Evolutionary conservation across 2,113 vertebrate genomes (phyloP).

Genomic region (Psittacara wagleri): DNA sequence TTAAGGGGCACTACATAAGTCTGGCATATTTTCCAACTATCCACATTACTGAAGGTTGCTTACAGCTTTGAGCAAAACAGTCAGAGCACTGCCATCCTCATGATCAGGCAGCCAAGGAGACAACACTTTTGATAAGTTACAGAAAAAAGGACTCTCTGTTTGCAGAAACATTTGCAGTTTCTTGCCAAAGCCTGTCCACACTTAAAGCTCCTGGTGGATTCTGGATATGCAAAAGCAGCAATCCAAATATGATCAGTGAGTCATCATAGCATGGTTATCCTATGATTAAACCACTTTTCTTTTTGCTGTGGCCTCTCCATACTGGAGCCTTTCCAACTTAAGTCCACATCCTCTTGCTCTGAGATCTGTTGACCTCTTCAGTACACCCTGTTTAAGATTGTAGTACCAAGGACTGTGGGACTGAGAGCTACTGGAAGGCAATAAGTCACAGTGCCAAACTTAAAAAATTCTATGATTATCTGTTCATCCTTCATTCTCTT

Average conservation of each 20-base stretch:
- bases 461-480: background rate
- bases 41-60: constrained; percentile 69
- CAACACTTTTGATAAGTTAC: background rate
- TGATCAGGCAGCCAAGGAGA: constrained; percentile 48
- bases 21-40: constrained; percentile 61
- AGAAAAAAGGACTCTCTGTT: constrained; percentile 27
- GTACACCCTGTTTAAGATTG: accelerated
- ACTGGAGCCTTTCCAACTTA: background rate
- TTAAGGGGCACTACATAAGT: constrained; percentile 45
- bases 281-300: background rate
- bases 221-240: background rate
- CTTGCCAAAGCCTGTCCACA: background rate
- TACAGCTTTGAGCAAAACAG: constrained; percentile 64
- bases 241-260: background rate
- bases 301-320: background rate
- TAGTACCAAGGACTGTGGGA: background rate
- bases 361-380: background rate
- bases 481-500: background rate
- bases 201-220: background rate
- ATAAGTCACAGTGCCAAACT: background rate
- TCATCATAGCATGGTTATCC: background rate
- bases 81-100: constrained; percentile 10
- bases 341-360: background rate
- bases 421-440: background rate
- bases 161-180: background rate